Base-by-base conservation (phyloP, 2,888 invertebrate genomes). In the Branchellion lobata region DNA sequence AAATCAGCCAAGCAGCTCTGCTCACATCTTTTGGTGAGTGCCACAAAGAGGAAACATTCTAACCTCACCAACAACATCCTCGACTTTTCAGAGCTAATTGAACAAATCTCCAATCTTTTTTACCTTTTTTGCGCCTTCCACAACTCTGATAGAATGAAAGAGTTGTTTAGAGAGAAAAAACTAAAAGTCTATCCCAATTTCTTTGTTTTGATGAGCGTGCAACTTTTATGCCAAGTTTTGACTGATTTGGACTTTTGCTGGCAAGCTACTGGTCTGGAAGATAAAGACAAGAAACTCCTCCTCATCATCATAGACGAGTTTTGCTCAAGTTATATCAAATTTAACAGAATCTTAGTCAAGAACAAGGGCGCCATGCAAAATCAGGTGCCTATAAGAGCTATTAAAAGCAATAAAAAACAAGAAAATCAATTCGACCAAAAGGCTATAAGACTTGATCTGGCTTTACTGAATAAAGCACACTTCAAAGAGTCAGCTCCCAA, bases 231-330 rank as follows among this genome's bases (percentile, higher is more conserved):
- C 36, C 61, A 31, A 8, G 34, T 36, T 18, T 36, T 65, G 24
- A 34, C 53, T 27, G 77, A 77, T 14, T 14, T 77, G 21, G 77
- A 57, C 11, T 34, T 53, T 65, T 77, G 77, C n/a, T 77, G 77
- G 77, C n/a, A 61, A 31, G 61, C 53, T 18, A 18, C 77, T 27
- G 77, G 65, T 1, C 24, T 77, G 34, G 18, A n/a, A 18, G 27
- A 77, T 0, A n/a, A 0, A 3, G 77, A 77, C 1, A 31, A 40
- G n/a, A 29, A 65, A 8, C 31, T 29, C 34, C 61, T 77, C 1
- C 34, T 77, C 53, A 34, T 53, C 24, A 21, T 65, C 3, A 31
- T 75, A 21, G 29, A 47, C 8, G 53, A 47, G 21, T 57, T 18
- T n/a, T n/a, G 11, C 3, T 14, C 24, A 8, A 57, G 3, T 5